Evolutionary conservation across 2,113 vertebrate genomes (phyloP), one percentile per base, ranked within the genome.

Genomic region (Tinamus guttatus): DNA sequence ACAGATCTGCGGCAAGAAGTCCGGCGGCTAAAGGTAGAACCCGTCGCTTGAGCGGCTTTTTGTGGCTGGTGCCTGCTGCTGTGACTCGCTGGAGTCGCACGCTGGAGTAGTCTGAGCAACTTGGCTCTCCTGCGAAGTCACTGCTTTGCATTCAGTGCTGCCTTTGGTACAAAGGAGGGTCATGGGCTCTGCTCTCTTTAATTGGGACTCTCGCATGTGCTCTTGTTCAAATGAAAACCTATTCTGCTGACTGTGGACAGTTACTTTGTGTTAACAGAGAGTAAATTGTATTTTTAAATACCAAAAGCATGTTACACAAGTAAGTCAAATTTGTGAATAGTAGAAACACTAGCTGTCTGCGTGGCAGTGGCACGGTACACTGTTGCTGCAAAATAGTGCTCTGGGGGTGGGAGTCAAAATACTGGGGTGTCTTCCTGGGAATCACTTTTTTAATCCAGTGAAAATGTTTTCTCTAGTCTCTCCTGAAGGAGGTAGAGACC

Each of bases 401-500:
- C 7, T 19, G 6, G 36, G 41, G 24, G 27, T 18, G 45, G 22
- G 63, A 49, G 34, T 40, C 47, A 15, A 19, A 27, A 58, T 71
- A 62, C 9, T 21, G 36, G 56, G 21, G 45, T 5, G 14, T 24
- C 38, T 45, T 59, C 76, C 54, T 63, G 71, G 52, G 62, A 77
- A 40, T 11, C 0, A 0, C 63, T 85, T 49, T 81, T 58, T 74
- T 96, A 69, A 96, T 36, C 27, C 0, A 0, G 14, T 65, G 56
- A 58, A 74, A 67, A 79, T 85, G 16, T 85, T 91, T 94, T 65
- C 93, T 14, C 0, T 82, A 99, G 99, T 97, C 95, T 77, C 97
- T 98, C 75, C 96, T 99, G 89, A 99, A 98, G 92, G 98, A 99
- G 94, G 97, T 98, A 87, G 98, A 99, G 90, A 96, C 92, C 96